Percentiles rank a stretch among this genome's conserved stretches.
Evolutionary conservation across 2,113 vertebrate species (phyloP).

Genomic region (Pseudolaguvia tuberculata): DNA sequence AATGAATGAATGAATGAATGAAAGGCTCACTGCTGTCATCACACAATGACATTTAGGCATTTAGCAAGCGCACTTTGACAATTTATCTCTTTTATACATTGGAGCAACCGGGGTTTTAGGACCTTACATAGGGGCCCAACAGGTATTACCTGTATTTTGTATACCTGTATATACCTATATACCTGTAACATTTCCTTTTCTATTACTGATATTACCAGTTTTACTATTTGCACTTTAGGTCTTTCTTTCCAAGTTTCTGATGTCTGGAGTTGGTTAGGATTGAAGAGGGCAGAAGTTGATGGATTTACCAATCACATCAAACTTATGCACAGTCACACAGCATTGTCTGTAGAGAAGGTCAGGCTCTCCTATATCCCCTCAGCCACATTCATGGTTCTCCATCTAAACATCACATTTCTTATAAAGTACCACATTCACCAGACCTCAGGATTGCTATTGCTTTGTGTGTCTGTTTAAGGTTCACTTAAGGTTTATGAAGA

Average conservation of each 20-base stretch:
- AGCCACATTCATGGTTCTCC: slow-evolving; percentile 52
- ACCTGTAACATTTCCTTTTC: slow-evolving; percentile 18
- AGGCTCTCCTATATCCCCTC: slow-evolving; percentile 58
- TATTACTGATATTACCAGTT: slow-evolving; percentile 1
- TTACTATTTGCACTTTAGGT: neutral
- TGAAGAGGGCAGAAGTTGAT: slow-evolving; percentile 58
- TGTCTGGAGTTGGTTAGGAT: slow-evolving; percentile 23
- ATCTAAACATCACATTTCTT: slow-evolving; percentile 59
- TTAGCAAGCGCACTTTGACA: no score
- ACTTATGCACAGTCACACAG: slow-evolving; percentile 66
- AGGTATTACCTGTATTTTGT: no score
- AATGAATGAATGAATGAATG: no score
- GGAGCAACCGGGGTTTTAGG: no score
- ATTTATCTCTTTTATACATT: no score
- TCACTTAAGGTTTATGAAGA: neutral
- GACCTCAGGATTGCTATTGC: slow-evolving; percentile 14
- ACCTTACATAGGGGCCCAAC: no score
- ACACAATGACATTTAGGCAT: neutral
- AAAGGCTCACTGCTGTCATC: neutral
- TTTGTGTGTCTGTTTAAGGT: slow-evolving; percentile 1
- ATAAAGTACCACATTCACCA: slow-evolving; percentile 52
- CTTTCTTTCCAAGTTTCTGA: slow-evolving; percentile 1
- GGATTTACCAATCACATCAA: slow-evolving; percentile 64
- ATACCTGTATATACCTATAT: no score
- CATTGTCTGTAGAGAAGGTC: slow-evolving; percentile 57